Evolutionary conservation across 2,797 vertebrate species (phyloP).

Genomic region (Malurus leucopterus): DNA sequence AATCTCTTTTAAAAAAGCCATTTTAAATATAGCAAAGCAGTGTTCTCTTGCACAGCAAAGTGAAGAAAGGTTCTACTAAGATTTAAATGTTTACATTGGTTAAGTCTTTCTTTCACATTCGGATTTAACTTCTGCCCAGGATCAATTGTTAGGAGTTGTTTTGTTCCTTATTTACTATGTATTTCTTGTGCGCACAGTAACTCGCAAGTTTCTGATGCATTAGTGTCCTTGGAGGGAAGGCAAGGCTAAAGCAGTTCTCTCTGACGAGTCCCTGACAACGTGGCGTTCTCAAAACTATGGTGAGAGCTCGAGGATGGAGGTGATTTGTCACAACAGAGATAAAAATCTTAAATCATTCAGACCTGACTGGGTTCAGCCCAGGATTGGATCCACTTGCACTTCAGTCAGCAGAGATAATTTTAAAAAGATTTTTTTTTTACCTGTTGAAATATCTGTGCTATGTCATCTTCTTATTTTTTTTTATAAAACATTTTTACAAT

Average conservation of each 20-base stretch:
- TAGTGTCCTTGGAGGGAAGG: slow-evolving; percentile 62
- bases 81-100: slow-evolving; percentile 78
- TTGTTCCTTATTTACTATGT: slow-evolving; percentile 84
- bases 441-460: slow-evolving; percentile 48
- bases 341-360: slow-evolving; percentile 7
- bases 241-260: slow-evolving; percentile 64
- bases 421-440: slow-evolving; percentile 30
- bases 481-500: slow-evolving; percentile 69
- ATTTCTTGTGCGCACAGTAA: slow-evolving; percentile 80
- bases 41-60: slow-evolving; percentile 95
- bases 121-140: slow-evolving; percentile 78
- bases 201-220: slow-evolving; percentile 61
- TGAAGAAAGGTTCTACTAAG: slow-evolving; percentile 90
- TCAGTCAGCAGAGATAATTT: neutral
- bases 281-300: slow-evolving; percentile 23
- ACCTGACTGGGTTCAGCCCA: neutral
- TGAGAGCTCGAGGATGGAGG: slow-evolving; percentile 65
- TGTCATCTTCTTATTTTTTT: slow-evolving; percentile 39
- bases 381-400: slow-evolving; percentile 12
- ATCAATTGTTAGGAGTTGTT: slow-evolving; percentile 77
- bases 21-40: slow-evolving; percentile 93
- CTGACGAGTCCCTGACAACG: slow-evolving; percentile 68
- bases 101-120: slow-evolving; percentile 90
- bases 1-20: slow-evolving; percentile 96
- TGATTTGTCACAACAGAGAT: slow-evolving; percentile 33